Evolutionary conservation across 2,888 invertebrate genomes (phyloP), one percentile per base, ranked within the genome.

Genomic region (Rhagonycha fulva): DNA sequence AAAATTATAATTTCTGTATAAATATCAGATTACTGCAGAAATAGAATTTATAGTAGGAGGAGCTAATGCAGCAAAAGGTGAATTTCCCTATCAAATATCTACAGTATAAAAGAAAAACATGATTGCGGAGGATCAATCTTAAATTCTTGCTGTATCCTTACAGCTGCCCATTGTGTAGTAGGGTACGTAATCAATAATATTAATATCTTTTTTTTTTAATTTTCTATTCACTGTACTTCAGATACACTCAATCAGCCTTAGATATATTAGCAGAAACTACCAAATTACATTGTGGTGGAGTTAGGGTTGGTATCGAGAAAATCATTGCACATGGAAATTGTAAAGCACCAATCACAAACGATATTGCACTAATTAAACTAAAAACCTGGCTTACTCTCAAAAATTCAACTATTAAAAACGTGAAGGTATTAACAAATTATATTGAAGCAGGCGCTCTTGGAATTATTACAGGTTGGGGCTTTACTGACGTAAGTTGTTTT

Each of bases 51-150:
- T 47, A 9, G 12, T 47, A 47, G 47, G 47, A 11, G 47, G 47
- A 11, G 12, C 2, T 47, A 12, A 47, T 12, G 47, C 47, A 47
- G 9, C 94, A 94, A 4, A 1, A n/a, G 28, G 28, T 23, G 67
- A 26, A 19, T 3, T 67, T 14, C 24, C 28, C 5, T 10, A 67
- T 10, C 2, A 23, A 14, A 9, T 24, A 14, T 67, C n/a, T 67
- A 12, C 67, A 9, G 4, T 28, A 14, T 23, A 67, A 67, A 4
- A 61, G n/a, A 61, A 4, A 3, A 61, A 61, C 61, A 66, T 66
- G n/a, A n/a, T 28, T 68, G 68, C 12, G 24, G 26, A 3, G 62
- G 62, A 0, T 62, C 62, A 9, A 62, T 62, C 10, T 7, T 62
- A 5, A 0, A 9, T 19, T 19, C 10, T 11, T 23, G 19, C 19